A percentile compares a stretch with the other conserved stretches of the same genome.
phyloP scores from a whole-genome alignment of 2,113 vertebrate species.

The Butorides virescens region DNA sequence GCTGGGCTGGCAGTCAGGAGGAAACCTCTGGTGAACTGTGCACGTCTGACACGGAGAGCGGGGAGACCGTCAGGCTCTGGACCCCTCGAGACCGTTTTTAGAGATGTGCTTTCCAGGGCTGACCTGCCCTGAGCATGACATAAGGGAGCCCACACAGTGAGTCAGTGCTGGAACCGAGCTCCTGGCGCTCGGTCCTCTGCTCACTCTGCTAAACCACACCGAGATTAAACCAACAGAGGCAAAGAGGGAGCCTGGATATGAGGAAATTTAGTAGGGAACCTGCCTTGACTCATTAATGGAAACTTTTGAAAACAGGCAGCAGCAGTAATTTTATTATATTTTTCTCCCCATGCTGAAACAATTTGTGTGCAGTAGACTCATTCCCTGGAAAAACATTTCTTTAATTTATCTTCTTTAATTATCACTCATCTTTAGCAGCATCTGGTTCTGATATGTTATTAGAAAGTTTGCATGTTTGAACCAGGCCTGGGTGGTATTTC shows the following conservation, averaged over 20 bases:
- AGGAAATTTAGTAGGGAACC: slow-evolving; percentile 60
- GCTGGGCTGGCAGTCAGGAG: background rate
- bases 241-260: slow-evolving; percentile 30
- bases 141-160: slow-evolving; percentile 46
- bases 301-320: slow-evolving; percentile 69
- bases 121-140: slow-evolving; percentile 28
- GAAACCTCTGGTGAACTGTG: background rate
- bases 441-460: slow-evolving; percentile 82
- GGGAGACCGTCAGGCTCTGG: background rate
- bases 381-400: slow-evolving; percentile 76
- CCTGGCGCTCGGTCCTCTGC: background rate
- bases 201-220: slow-evolving; percentile 47
- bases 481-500: slow-evolving; percentile 58
- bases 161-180: background rate
- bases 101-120: slow-evolving; percentile 26
- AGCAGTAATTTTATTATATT: slow-evolving; percentile 65
- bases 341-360: slow-evolving; percentile 72
- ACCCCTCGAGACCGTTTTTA: background rate
- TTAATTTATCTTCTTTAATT: slow-evolving; percentile 82
- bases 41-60: background rate
- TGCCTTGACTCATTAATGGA: slow-evolving; percentile 67
- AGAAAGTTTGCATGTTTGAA: slow-evolving; percentile 72
- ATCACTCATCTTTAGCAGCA: slow-evolving; percentile 77
- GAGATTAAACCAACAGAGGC: slow-evolving; percentile 57
- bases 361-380: slow-evolving; percentile 66